phyloP scores from a whole-genome alignment of 1,140 invertebrate species.

The Pogonus chalceus region DNA sequence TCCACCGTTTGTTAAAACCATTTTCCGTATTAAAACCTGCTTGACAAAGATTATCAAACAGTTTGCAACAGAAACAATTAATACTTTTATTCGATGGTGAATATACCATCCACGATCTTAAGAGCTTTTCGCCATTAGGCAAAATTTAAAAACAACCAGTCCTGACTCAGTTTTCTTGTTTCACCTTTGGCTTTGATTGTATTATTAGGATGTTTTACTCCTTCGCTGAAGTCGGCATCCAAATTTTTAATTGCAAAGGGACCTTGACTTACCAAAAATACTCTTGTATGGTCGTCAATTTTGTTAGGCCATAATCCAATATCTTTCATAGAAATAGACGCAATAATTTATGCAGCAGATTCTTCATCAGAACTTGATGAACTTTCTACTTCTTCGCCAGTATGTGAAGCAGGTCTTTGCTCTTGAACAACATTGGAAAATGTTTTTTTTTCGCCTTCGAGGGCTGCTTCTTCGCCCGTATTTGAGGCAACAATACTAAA shows the following conservation, averaged over 20 bases:
- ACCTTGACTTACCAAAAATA: neutral
- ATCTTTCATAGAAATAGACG: neutral
- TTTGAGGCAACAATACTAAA: neutral
- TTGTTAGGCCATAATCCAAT: slow-evolving; percentile 4
- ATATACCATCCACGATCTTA: neutral
- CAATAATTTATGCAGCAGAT: neutral
- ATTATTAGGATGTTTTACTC: neutral
- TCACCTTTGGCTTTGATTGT: neutral
- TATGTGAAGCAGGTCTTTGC: neutral
- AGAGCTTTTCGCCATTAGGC: neutral
- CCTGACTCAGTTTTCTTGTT: neutral
- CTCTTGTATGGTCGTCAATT: neutral
- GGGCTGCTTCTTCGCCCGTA: neutral
- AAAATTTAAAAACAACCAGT: neutral
- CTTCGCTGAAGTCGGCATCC: neutral
- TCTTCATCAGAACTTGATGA: neutral
- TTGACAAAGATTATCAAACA: neutral
- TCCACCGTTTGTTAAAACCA: neutral
- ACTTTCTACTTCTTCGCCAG: neutral
- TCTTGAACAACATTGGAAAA: neutral
- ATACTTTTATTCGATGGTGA: neutral
- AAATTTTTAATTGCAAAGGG: neutral
- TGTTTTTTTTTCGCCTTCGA: neutral
- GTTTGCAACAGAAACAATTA: neutral
- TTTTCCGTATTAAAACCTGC: neutral